Conservation (phyloP, 2,888 invertebrate genomes). For the Leptinotarsa peninsularis region DNA sequence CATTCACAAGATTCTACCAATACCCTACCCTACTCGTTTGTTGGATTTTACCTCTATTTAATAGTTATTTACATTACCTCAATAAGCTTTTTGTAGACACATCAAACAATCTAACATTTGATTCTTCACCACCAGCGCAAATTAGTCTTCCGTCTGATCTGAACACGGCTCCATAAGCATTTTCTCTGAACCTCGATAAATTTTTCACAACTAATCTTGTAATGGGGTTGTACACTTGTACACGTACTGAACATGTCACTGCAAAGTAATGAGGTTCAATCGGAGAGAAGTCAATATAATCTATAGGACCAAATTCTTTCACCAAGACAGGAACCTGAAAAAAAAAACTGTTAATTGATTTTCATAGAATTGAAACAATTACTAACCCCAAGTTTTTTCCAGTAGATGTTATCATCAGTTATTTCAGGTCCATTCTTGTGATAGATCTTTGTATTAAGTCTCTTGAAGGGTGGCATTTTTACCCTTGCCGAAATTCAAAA, state of each 20-base stretch:
- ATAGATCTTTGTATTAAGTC: constrained; percentile 77
- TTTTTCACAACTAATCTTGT: constrained; percentile 86
- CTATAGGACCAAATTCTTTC: constrained; percentile 93
- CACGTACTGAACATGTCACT: constrained; percentile 90
- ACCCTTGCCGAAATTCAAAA: not conserved
- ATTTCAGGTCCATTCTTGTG: constrained; percentile 75
- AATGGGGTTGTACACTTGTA: constrained; percentile 87
- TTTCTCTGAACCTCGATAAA: constrained; percentile 84
- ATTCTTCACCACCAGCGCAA: constrained; percentile 92
- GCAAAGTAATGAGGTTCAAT: constrained; percentile 91
- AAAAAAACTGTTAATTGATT: not conserved
- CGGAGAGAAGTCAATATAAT: constrained; percentile 91
- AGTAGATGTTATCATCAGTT: constrained; percentile 85
- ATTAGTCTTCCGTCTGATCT: constrained; percentile 85
- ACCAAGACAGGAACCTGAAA: constrained; percentile 83
- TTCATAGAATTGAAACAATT: constrained; percentile 6
- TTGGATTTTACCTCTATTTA: too few species aligned
- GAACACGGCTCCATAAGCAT: constrained; percentile 87
- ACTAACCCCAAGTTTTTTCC: constrained; percentile 88
- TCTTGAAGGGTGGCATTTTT: constrained; percentile 75
- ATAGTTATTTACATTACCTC: constrained; percentile 54
- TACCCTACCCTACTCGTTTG: too few species aligned
- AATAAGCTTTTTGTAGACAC: constrained; percentile 84
- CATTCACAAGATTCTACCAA: too few species aligned
- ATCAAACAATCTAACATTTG: constrained; percentile 89